phyloP scores from a whole-genome alignment of 2,888 invertebrate species.

The Pollenia griseotomentosa region DNA sequence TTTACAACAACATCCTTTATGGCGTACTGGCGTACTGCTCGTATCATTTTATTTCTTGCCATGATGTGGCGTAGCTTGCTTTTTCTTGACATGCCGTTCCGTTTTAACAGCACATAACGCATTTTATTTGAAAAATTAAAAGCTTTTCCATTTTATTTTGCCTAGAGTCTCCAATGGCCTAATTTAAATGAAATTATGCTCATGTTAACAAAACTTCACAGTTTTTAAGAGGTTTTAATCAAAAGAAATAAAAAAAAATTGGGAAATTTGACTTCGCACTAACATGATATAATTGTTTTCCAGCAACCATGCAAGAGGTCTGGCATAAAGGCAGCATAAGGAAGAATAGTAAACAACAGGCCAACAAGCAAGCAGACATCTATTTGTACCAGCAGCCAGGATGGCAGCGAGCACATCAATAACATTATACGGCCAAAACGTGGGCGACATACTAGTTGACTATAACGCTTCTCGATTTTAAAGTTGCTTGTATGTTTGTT shows the following conservation, averaged over 20 bases:
- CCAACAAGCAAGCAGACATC: slow-evolving; percentile 11
- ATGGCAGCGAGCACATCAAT: slow-evolving; percentile 63
- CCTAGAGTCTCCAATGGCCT: slow-evolving; percentile 67
- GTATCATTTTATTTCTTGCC: background rate
- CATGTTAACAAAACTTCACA: slow-evolving; percentile 61
- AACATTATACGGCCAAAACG: slow-evolving; percentile 67
- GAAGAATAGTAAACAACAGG: slow-evolving; percentile 29
- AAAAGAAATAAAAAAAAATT: background rate
- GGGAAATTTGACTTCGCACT: slow-evolving; percentile 54
- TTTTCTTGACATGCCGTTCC: slow-evolving; percentile 36
- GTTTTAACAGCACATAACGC: slow-evolving; percentile 58
- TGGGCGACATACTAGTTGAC: slow-evolving; percentile 67
- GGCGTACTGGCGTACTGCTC: background rate
- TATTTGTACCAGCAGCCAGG: slow-evolving; percentile 51
- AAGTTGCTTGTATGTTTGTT: slow-evolving; percentile 29
- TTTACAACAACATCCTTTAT: slow-evolving; percentile 40
- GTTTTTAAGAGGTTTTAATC: slow-evolving; percentile 50
- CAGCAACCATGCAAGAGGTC: slow-evolving; percentile 29
- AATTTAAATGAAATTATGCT: slow-evolving; percentile 71
- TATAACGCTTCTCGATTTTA: slow-evolving; percentile 58
- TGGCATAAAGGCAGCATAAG: slow-evolving; percentile 6
- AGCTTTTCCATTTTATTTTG: slow-evolving; percentile 70
- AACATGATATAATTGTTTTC: slow-evolving; percentile 21
- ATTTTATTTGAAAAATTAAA: slow-evolving; percentile 71
- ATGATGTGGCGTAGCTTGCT: slow-evolving; percentile 16